Evolutionary conservation across 2,888 invertebrate genomes (phyloP).

Genomic region (Cephus sareptanus): DNA sequence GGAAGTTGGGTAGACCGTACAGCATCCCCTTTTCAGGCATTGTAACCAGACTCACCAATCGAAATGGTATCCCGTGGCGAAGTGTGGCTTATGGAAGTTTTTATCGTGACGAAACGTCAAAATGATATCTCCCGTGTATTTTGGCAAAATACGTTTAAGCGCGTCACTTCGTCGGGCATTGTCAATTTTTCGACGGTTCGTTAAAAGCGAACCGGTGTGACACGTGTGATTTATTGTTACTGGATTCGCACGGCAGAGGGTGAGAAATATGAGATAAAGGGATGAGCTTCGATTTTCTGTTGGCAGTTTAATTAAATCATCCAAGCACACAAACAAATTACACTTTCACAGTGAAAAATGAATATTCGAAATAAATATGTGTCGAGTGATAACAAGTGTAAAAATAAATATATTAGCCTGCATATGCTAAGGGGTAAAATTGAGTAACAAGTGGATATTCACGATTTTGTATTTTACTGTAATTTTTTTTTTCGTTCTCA

Average conservation of each 20-base stretch:
- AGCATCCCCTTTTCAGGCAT: not conserved
- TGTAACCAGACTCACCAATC: not conserved
- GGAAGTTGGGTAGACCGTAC: constrained; percentile 2
- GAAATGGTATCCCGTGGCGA: not conserved
- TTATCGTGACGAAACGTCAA: not conserved
- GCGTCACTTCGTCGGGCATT: not conserved
- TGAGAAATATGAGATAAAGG: not conserved
- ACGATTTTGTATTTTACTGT: not conserved
- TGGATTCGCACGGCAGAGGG: not conserved
- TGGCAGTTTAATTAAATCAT: not conserved
- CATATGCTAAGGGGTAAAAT: too few species aligned
- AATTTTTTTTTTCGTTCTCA: not conserved
- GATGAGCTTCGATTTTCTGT: not conserved
- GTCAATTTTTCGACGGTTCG: constrained; percentile 28
- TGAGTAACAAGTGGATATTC: not conserved
- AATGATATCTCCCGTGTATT: not conserved
- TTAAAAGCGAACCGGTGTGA: constrained; percentile 20
- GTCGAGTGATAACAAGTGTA: not conserved
- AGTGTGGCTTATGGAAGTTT: not conserved
- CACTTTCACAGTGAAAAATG: not conserved
- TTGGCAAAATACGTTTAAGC: not conserved
- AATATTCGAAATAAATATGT: not conserved
- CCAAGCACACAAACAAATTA: not conserved
- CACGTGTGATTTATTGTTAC: not conserved
- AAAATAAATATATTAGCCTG: not conserved